Evolutionary conservation across 2,888 invertebrate genomes (phyloP), one percentile per base, ranked within the genome.

Genomic region (Aporophyla lueneburgensis): DNA sequence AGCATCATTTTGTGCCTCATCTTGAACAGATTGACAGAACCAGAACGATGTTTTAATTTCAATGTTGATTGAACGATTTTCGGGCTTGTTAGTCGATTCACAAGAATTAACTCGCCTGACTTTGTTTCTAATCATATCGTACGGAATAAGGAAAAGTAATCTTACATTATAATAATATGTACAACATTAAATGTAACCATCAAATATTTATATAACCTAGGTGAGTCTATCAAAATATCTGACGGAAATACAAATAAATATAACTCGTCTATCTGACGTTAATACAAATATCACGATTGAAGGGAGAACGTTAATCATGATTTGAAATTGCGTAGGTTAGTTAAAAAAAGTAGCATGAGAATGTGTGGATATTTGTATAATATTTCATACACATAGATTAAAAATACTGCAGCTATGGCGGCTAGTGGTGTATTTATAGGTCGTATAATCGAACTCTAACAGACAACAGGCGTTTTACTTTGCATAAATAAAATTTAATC

Each of bases 231-330:
- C 19, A 40, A 58, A 71, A 49, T n/a, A 76, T 51, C 6, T 61
- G 21, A 27, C 2, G 9, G 27, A 2, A 46, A n/a, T n/a, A 43
- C 5, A 27, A n/a, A 74, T 51, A n/a, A 33, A 74, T 51, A n/a
- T 33, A 33, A 6, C 27, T 10, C 43, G 10, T 46, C 27, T n/a
- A 76, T 51, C 10, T 61, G 21, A 27, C 2, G 9, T n/a, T 2
- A 53, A 33, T n/a, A 46, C 9, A n/a, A n/a, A 74, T 51, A n/a
- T 33, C n/a, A 9, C 24, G 21, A 53, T 71, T 68, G 40, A 69
- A 59, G 59, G 43, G 19, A 14, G 5, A 53, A 67, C 16, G 5
- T 9, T 40, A 51, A 2, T 66, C 24, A 53, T 2, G 16, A 16
- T 40, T 69, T 54, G 53, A 43, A 43, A 43, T 27, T 70, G 27